Percentiles rank a stretch among this genome's conserved stretches.
Evolutionary conservation across 2,113 vertebrate genomes (phyloP).

Genomic region (Leiothrix lutea): DNA sequence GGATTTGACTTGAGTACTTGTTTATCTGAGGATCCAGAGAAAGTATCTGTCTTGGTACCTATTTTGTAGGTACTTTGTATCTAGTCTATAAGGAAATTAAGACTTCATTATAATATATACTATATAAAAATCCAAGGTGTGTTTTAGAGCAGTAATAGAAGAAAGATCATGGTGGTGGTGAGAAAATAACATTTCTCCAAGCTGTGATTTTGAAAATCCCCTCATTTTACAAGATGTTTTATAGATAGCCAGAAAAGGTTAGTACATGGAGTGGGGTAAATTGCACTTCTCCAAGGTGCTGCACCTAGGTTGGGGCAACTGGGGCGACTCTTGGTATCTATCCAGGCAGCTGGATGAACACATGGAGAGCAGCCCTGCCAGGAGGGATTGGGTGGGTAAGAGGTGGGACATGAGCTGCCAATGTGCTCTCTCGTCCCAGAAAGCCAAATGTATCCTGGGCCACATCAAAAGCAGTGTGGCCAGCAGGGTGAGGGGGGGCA

Average conservation of each 20-base stretch:
- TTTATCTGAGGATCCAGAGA: background rate
- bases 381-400: background rate
- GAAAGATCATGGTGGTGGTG: background rate
- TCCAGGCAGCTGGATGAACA: background rate
- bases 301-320: background rate
- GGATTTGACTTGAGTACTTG: background rate
- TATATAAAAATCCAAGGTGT: background rate
- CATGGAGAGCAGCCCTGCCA: accelerated
- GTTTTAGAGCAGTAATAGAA: background rate
- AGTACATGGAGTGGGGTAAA: background rate
- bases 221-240: background rate
- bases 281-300: background rate
- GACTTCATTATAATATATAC: background rate
- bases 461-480: background rate
- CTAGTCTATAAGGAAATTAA: background rate
- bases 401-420: background rate
- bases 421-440: background rate
- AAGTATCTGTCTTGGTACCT: background rate
- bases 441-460: background rate
- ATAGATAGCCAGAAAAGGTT: background rate
- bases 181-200: background rate
- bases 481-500: background rate
- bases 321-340: accelerated
- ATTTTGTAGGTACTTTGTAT: background rate
- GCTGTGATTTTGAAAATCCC: background rate